A percentile compares a stretch with the other conserved stretches of the same genome.
These are phyloP conservation scores for Aplidium turbinatum DNA, from an alignment of 23 tunicate species.

Conservation along the genomic window DNA sequence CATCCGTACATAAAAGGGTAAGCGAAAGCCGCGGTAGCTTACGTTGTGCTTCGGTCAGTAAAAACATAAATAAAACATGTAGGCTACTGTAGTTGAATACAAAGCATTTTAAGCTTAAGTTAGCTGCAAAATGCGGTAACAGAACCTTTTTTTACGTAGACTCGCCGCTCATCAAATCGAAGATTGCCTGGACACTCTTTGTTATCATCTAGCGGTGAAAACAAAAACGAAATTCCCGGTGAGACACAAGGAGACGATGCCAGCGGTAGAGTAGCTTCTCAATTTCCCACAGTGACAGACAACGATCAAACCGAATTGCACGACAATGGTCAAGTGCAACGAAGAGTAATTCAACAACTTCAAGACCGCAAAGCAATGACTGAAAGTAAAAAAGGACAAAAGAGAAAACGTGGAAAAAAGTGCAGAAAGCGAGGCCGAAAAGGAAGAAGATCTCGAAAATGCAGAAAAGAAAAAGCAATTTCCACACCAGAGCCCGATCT, in stretches of 20 bases:
- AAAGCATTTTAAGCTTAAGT: no score
- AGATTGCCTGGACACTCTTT: neutral
- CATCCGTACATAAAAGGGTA: no score
- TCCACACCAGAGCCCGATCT: slow-evolving; percentile 2
- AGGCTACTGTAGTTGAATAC: no score
- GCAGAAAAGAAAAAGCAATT: neutral
- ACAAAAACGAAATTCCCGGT: slow-evolving; percentile 21
- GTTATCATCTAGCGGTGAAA: slow-evolving; percentile 5
- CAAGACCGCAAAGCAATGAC: slow-evolving; percentile 15
- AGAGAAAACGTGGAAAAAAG: slow-evolving; percentile 28
- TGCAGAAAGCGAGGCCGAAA: slow-evolving; percentile 33
- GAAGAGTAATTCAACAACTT: slow-evolving; percentile 29
- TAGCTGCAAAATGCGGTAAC: no score
- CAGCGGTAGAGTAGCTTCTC: neutral
- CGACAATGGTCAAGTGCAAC: slow-evolving; percentile 33
- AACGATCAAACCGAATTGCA: slow-evolving; percentile 69
- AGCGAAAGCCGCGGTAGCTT: neutral
- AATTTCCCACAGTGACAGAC: neutral
- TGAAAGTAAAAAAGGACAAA: slow-evolving; percentile 27
- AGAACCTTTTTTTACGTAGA: no score
- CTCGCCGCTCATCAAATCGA: neutral
- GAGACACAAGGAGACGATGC: neutral
- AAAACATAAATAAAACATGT: no score
- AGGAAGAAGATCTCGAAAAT: slow-evolving; percentile 2
- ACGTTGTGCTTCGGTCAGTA: no score